A percentile compares a stretch with the other conserved stretches of the same genome.
Conservation (phyloP, 1,140 invertebrate species). For the Drosophila aff. region DNA sequence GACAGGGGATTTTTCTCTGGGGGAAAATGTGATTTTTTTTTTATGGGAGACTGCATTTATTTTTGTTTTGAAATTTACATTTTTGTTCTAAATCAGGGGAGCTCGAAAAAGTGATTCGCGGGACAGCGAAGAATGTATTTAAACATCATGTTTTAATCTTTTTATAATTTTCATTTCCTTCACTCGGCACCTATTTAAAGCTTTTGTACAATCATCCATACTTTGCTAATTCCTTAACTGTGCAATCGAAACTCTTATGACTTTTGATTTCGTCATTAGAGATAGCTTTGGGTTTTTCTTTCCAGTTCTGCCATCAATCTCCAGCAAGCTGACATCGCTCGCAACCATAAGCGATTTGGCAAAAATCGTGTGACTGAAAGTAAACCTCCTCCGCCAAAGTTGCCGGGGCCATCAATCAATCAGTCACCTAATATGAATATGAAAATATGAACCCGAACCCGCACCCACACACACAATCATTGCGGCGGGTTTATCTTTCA, state of each 20-base stretch:
- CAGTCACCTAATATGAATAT: constrained; percentile 59
- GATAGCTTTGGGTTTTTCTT: constrained; percentile 38
- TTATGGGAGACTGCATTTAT: constrained; percentile 1
- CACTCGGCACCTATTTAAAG: background rate
- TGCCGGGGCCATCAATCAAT: constrained; percentile 45
- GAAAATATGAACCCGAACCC: constrained; percentile 42
- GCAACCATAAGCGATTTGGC: constrained; percentile 35
- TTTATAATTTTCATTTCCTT: background rate
- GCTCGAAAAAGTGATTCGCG: background rate
- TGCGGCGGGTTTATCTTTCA: constrained; percentile 34
- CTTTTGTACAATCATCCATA: background rate
- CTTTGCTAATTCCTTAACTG: constrained; percentile 13
- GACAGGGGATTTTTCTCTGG: constrained; percentile 4
- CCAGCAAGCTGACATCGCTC: constrained; percentile 18
- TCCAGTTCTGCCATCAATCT: constrained; percentile 47
- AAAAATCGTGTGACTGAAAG: constrained; percentile 40
- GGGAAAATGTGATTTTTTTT: background rate
- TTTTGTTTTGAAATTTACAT: constrained; percentile 17
- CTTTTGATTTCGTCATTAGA: constrained; percentile 29
- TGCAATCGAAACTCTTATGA: constrained; percentile 15
- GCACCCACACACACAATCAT: constrained; percentile 40
- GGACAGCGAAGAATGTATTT: background rate
- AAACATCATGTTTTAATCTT: background rate
- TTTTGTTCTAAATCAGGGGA: constrained; percentile 6
- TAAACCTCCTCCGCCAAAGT: constrained; percentile 29